Evolutionary conservation across 2,797 vertebrate genomes (phyloP).

Genomic region (Aratinga solstitialis): DNA sequence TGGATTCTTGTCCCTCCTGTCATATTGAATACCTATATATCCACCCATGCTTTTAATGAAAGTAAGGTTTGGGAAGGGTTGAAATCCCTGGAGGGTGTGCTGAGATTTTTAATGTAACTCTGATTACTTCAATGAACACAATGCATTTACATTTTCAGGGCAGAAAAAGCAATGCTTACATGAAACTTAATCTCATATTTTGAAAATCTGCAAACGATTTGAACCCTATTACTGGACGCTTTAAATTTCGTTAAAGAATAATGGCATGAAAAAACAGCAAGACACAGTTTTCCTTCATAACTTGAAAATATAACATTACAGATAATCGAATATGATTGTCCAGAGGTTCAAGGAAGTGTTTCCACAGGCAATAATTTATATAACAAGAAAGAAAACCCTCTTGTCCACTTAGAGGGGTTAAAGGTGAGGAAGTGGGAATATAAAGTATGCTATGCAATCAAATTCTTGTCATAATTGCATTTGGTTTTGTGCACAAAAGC

Average conservation of each 20-base stretch:
- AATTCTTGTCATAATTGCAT: conserved; percentile 35
- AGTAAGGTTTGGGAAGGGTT: neutral
- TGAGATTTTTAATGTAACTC: conserved; percentile 1
- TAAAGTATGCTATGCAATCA: conserved; percentile 10
- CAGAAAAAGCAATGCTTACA: neutral
- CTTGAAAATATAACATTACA: conserved; percentile 17
- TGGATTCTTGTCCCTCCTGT: neutral
- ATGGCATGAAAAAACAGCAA: neutral
- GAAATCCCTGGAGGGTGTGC: neutral
- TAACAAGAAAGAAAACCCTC: conserved; percentile 33
- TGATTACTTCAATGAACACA: neutral
- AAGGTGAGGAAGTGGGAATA: conserved; percentile 48
- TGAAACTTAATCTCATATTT: neutral
- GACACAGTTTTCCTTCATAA: neutral
- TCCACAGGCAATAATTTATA: neutral
- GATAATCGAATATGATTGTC: conserved; percentile 23
- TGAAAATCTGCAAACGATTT: neutral
- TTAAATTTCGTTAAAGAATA: neutral
- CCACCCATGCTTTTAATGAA: neutral
- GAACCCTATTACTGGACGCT: neutral
- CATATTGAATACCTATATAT: neutral
- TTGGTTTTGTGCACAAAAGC: neutral
- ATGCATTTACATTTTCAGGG: neutral
- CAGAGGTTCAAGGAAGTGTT: conserved; percentile 9
- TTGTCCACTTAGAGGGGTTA: conserved; percentile 55